phyloP scores from a whole-genome alignment of 2,113 vertebrate species.

The Indicator maculatus region DNA sequence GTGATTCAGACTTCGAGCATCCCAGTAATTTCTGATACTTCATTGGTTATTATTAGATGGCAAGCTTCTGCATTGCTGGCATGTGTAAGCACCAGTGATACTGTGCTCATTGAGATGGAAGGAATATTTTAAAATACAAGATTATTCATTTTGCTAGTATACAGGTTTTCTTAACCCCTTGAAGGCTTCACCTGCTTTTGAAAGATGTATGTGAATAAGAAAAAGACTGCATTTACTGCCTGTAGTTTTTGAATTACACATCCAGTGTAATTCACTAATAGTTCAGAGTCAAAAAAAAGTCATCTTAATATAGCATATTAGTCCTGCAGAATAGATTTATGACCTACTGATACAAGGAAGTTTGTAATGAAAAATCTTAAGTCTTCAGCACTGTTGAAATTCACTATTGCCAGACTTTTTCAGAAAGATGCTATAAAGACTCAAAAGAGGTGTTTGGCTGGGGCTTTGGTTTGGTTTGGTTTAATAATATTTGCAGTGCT shows the following conservation, averaged over 20 bases:
- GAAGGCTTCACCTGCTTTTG: background rate
- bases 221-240: background rate
- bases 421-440: background rate
- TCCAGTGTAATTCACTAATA: background rate
- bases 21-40: background rate
- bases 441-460: background rate
- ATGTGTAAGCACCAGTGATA: background rate
- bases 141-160: background rate
- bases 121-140: conserved; percentile 5
- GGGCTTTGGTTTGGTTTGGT: too few relatives aligned
- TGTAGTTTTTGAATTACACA: background rate
- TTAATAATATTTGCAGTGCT: background rate
- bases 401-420: background rate
- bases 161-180: background rate
- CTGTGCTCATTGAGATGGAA: conserved; percentile 7
- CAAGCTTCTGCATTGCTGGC: conserved; percentile 1
- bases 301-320: background rate
- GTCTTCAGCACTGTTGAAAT: background rate
- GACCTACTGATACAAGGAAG: background rate
- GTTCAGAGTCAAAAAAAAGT: background rate
- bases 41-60: conserved; percentile 5
- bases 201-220: background rate
- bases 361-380: background rate
- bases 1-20: background rate
- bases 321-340: background rate